Percentiles rank a stretch among this genome's conserved stretches.
phyloP scores from a whole-genome alignment of 2,797 vertebrate species.

The Galaxias olidus region DNA sequence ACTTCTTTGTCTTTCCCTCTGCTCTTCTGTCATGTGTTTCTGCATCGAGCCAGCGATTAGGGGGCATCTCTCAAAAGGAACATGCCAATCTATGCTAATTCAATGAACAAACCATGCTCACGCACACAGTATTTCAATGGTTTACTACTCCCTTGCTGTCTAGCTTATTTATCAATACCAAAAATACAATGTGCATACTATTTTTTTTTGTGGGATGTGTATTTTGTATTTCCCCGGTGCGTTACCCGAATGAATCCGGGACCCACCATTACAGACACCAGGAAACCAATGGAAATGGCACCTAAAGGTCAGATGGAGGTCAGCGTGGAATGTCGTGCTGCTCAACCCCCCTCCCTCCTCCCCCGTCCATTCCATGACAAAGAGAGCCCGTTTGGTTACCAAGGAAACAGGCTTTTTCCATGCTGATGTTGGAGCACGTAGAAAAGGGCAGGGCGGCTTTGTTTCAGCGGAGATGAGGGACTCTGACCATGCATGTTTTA shows the following conservation, averaged over 20 bases:
- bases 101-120: too few species aligned
- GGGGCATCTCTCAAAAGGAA: too few species aligned
- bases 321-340: conserved; percentile 57
- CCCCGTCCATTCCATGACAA: conserved; percentile 54
- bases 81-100: too few species aligned
- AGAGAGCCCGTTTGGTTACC: conserved; percentile 72
- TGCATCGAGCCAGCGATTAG: too few species aligned
- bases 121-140: too few species aligned
- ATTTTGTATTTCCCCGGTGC: background rate
- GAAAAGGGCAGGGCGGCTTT: conserved; percentile 68
- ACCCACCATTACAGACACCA: conserved; percentile 36
- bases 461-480: conserved; percentile 70
- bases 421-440: conserved; percentile 63
- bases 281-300: conserved; percentile 42
- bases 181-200: background rate
- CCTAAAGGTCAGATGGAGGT: conserved; percentile 68
- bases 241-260: conserved; percentile 24
- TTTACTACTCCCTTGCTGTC: too few species aligned
- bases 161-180: too few species aligned
- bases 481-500: conserved; percentile 73
- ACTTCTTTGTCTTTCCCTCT: too few species aligned
- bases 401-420: conserved; percentile 70
- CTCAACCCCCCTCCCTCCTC: conserved; percentile 27
- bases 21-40: too few species aligned
- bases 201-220: background rate